These are phyloP conservation scores for Apamea monoglypha DNA, from an alignment of 2,888 invertebrate genomes.

Conservation along the genomic window DNA sequence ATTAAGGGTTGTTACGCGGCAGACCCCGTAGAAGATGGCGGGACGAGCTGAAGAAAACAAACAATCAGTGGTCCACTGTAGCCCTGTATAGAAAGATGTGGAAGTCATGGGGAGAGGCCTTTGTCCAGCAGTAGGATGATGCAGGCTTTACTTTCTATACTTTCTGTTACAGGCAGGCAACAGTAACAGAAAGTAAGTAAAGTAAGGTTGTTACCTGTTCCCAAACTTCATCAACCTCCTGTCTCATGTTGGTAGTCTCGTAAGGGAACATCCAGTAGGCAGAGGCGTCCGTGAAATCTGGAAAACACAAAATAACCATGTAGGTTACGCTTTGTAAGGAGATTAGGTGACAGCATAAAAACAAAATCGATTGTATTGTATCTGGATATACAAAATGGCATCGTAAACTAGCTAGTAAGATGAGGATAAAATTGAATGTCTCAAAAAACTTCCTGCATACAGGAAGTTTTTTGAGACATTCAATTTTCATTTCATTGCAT, in stretches of 20 bases:
- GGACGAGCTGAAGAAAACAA: too few species aligned
- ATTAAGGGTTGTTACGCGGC: conserved; percentile 65
- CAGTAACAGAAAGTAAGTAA: not conserved
- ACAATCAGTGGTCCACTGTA: too few species aligned
- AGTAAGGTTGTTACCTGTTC: conserved; percentile 90
- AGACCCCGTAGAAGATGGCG: not conserved
- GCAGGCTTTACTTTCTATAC: too few species aligned
- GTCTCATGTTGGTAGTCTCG: conserved; percentile 93
- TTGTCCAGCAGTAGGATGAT: not conserved
- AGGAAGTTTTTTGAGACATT: too few species aligned
- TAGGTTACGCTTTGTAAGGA: not conserved
- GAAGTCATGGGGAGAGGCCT: too few species aligned
- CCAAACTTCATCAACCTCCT: conserved; percentile 96
- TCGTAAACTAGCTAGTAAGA: not conserved
- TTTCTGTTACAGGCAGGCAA: too few species aligned
- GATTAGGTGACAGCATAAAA: not conserved
- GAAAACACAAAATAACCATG: conserved; percentile 63
- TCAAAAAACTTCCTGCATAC: conserved; percentile 18
- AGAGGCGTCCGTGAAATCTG: conserved; percentile 96
- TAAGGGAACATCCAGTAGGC: conserved; percentile 97
- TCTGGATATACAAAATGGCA: not conserved
- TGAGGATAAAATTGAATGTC: not conserved
- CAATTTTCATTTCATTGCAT: too few species aligned
- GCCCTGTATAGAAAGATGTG: too few species aligned
- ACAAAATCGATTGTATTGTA: conserved; percentile 13